A percentile compares a stretch with the other conserved stretches of the same genome.
Conservation (phyloP, 1,140 invertebrate species). For the Pogonomyrmex barbatus region DNA sequence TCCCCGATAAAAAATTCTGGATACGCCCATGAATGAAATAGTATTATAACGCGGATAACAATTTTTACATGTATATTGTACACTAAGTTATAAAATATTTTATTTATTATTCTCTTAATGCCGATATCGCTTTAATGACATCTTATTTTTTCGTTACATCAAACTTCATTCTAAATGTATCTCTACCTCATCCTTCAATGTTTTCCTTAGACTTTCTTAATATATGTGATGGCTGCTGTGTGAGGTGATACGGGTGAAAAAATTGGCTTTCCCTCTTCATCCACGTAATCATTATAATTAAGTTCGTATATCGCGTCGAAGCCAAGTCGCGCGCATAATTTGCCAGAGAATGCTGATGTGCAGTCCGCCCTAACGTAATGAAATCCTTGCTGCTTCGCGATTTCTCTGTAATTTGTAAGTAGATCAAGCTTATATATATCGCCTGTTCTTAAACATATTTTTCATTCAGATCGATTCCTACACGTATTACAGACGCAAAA, state of each 20-base stretch:
- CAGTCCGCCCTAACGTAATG: conserved; percentile 88
- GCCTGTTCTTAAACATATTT: background rate
- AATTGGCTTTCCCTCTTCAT: conserved; percentile 86
- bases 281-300: conserved; percentile 88
- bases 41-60: background rate
- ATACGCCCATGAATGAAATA: too few relatives aligned
- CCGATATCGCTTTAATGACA: background rate
- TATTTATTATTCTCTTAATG: background rate
- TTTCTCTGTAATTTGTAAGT: conserved; percentile 86
- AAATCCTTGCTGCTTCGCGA: conserved; percentile 86
- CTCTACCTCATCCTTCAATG: background rate
- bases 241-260: conserved; percentile 88
- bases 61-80: background rate
- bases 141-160: background rate
- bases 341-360: conserved; percentile 90
- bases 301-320: conserved; percentile 89
- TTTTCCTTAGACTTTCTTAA: conserved; percentile 78
- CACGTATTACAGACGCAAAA: background rate
- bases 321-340: conserved; percentile 89
- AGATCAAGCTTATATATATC: conserved; percentile 45
- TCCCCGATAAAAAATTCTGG: too few relatives aligned
- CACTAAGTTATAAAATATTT: conserved; percentile 18
- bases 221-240: conserved; percentile 85
- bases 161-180: background rate
- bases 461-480: background rate